These are phyloP conservation scores for Carettochelys insculpta DNA, from an alignment of 2,113 vertebrate genomes.

Conservation along the genomic window DNA sequence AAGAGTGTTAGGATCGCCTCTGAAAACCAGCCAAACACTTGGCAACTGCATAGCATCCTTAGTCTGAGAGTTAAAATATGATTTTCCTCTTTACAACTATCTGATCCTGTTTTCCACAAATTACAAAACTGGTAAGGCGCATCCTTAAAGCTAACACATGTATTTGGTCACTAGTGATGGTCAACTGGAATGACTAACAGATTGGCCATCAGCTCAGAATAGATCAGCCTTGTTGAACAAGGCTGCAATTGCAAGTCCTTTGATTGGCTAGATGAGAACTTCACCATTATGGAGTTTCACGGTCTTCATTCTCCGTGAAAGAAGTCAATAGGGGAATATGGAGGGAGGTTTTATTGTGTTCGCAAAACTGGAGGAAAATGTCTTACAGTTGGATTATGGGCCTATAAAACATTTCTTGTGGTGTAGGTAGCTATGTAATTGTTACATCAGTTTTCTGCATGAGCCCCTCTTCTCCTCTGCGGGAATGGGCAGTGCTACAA, in stretches of 20 bases:
- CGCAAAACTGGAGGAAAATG: background rate
- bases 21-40: background rate
- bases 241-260: background rate
- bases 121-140: background rate
- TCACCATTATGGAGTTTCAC: background rate
- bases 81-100: background rate
- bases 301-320: background rate
- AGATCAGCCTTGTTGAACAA: background rate
- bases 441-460: background rate
- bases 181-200: background rate
- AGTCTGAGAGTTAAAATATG: background rate
- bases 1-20: background rate
- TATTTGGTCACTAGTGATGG: background rate
- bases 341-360: background rate
- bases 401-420: background rate
- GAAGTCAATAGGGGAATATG: background rate
- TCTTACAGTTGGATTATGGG: background rate
- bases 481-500: background rate
- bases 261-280: background rate
- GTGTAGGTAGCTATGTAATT: background rate
- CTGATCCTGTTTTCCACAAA: background rate
- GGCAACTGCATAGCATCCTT: background rate
- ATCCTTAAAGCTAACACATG: background rate
- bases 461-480: background rate
- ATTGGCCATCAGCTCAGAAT: background rate